These are phyloP conservation scores for Actinia equina DNA, from an alignment of 64 coral and sea anemone genomes.

Conservation along the genomic window DNA sequence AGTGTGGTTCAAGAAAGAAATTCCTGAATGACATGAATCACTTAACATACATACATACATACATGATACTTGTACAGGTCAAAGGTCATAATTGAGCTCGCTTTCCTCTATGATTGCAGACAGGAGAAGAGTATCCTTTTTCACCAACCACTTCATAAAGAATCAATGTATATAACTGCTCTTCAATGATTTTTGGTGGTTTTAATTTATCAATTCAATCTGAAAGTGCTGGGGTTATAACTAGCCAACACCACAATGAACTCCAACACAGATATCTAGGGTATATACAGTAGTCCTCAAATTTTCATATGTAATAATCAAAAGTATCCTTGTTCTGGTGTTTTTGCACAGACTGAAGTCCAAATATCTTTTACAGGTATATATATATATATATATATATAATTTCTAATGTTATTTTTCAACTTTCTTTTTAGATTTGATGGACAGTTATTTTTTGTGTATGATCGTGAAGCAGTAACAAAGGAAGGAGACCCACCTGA, in stretches of 20 bases:
- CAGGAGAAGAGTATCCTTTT: too few species aligned
- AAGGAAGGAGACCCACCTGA: conserved; percentile 86
- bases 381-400: too few species aligned
- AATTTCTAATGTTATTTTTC: background rate
- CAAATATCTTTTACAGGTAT: background rate
- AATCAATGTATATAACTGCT: background rate
- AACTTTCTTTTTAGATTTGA: conserved; percentile 61
- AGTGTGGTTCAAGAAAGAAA: too few species aligned
- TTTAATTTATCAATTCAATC: background rate
- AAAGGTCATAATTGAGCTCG: background rate
- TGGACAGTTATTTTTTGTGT: conserved; percentile 87
- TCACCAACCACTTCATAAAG: too few species aligned
- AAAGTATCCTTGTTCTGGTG: too few species aligned
- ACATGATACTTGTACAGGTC: background rate
- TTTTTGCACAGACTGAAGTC: too few species aligned
- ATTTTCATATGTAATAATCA: background rate
- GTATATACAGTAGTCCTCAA: background rate
- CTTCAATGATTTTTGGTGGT: background rate
- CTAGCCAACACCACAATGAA: background rate
- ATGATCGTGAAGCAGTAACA: conserved; percentile 83
- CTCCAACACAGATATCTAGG: too few species aligned
- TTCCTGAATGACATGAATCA: too few species aligned
- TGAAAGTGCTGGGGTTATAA: background rate
- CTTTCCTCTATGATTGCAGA: too few species aligned
- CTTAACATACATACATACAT: background rate